These are phyloP conservation scores for Xiphophorus couchianus DNA, from an alignment of 2,113 vertebrate genomes.

Conservation along the genomic window DNA sequence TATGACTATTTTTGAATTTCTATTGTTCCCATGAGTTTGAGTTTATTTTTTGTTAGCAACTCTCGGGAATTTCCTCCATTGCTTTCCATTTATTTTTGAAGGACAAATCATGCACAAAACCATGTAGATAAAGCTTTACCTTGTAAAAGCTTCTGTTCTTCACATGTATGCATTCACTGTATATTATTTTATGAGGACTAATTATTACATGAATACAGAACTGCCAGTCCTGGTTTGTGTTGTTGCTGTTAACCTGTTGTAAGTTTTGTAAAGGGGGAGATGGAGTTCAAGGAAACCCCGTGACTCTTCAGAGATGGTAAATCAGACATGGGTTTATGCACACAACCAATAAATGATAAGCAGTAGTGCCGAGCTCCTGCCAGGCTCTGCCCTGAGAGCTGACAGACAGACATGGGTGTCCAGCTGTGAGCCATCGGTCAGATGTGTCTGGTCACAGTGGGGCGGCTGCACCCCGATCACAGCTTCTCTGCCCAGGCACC, in stretches of 20 bases:
- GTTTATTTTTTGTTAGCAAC: constrained; percentile 48
- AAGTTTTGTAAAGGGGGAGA: not conserved
- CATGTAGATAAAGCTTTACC: constrained; percentile 56
- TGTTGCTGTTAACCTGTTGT: constrained; percentile 31
- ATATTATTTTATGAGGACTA: constrained; percentile 43
- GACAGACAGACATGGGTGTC: constrained; percentile 65
- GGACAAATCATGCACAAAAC: constrained; percentile 35
- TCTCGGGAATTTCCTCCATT: constrained; percentile 64
- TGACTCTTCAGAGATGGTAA: constrained; percentile 31
- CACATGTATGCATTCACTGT: constrained; percentile 46
- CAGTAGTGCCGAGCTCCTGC: constrained; percentile 33
- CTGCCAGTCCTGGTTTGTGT: constrained; percentile 52
- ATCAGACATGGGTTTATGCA: constrained; percentile 37
- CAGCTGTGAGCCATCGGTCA: constrained; percentile 66
- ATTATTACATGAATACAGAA: constrained; percentile 40
- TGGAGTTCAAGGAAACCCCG: constrained; percentile 16
- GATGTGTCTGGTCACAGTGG: constrained; percentile 62
- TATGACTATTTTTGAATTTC: constrained; percentile 54
- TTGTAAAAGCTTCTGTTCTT: constrained; percentile 33
- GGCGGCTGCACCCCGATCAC: constrained; percentile 53
- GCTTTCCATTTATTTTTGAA: constrained; percentile 41
- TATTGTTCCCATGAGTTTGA: constrained; percentile 34
- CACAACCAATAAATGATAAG: constrained; percentile 43
- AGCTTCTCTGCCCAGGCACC: constrained; percentile 50
- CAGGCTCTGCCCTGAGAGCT: constrained; percentile 35